Evolutionary conservation across 2,113 vertebrate genomes (phyloP).

Genomic region (Orycteropus afer): DNA sequence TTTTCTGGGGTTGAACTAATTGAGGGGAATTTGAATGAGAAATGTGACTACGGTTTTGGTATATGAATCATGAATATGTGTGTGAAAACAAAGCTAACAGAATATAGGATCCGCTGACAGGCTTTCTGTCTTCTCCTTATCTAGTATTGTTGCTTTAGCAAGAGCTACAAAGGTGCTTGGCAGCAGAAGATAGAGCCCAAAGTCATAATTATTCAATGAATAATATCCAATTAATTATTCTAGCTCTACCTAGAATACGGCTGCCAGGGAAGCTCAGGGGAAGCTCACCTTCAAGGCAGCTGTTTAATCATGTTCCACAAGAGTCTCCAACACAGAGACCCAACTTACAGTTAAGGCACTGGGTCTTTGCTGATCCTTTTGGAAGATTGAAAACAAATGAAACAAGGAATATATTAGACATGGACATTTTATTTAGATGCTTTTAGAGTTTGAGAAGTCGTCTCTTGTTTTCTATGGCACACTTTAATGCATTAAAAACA

Average conservation of each 20-base stretch:
- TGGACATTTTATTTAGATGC: neutral
- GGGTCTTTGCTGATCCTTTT: neutral
- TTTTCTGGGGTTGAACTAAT: neutral
- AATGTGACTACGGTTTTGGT: neutral
- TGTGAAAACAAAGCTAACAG: neutral
- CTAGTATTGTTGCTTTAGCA: too few species aligned
- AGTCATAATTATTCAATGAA: neutral
- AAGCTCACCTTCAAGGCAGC: neutral
- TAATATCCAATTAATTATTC: neutral
- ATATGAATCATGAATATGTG: neutral
- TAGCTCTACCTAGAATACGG: neutral
- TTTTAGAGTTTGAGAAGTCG: neutral
- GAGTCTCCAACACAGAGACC: neutral
- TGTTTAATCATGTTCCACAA: neutral
- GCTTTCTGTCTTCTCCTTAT: neutral
- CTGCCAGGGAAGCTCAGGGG: neutral
- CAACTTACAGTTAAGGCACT: neutral
- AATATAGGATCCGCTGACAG: rapidly evolving
- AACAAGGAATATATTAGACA: neutral
- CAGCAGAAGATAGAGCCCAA: neutral
- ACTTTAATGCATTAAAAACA: neutral
- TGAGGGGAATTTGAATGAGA: neutral
- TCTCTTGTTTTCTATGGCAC: neutral
- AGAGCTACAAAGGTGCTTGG: neutral
- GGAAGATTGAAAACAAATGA: neutral